Evolutionary conservation across 2,113 vertebrate genomes (phyloP).

Genomic region (Dromas ardeola): DNA sequence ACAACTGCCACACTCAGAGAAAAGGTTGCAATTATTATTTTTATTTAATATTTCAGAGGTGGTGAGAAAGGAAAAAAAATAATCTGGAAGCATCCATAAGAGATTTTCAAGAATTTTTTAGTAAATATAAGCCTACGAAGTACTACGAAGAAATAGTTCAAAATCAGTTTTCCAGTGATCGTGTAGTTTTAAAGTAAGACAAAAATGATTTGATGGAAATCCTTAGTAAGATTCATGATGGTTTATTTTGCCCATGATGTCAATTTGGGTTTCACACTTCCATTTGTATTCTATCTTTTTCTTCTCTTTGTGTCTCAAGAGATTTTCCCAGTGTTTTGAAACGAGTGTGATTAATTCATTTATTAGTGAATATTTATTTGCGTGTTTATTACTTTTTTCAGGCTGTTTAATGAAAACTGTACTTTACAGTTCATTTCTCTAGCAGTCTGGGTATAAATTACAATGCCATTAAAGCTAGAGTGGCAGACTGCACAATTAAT

Average conservation of each 20-base stretch:
- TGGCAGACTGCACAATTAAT: constrained; percentile 65
- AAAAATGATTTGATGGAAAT: not conserved
- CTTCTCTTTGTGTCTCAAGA: not conserved
- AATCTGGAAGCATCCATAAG: not conserved
- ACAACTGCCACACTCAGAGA: not conserved
- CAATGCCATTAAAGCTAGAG: constrained; percentile 36
- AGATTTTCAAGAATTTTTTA: not conserved
- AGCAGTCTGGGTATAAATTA: constrained; percentile 63
- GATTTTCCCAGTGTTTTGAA: constrained; percentile 8
- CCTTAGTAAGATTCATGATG: not conserved
- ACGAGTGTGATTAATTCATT: constrained; percentile 34
- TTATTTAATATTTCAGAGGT: not conserved
- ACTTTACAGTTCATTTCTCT: constrained; percentile 68
- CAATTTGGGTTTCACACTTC: not conserved
- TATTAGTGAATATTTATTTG: constrained; percentile 44
- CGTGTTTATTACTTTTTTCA: constrained; percentile 62
- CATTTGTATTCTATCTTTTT: not conserved
- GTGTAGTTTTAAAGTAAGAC: not conserved
- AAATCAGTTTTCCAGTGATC: not conserved
- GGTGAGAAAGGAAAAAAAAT: not conserved
- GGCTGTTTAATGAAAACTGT: constrained; percentile 45
- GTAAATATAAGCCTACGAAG: not conserved
- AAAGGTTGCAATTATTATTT: not conserved
- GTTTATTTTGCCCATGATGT: not conserved
- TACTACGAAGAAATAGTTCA: not conserved